Percentiles rank a stretch among this genome's conserved stretches.
These are phyloP conservation scores for Avahi laniger DNA, from an alignment of 2,797 vertebrate genomes.

Conservation along the genomic window DNA sequence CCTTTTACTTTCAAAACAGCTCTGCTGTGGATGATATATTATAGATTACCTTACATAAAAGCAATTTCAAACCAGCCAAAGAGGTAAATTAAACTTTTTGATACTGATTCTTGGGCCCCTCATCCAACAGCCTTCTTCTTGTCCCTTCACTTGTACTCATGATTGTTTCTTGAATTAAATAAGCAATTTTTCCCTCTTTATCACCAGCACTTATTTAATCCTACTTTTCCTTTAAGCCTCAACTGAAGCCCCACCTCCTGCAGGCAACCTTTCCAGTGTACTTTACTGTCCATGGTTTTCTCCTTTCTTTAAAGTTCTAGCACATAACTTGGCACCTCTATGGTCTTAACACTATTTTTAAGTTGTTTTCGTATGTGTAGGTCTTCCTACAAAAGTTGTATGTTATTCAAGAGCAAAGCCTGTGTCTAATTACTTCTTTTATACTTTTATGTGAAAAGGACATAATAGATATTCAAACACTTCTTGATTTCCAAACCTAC, in stretches of 20 bases:
- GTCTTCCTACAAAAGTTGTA: not conserved
- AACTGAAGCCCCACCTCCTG: not conserved
- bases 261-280: not conserved
- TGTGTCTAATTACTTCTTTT: conserved; percentile 8
- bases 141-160: not conserved
- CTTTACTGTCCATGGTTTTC: not conserved
- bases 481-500: conserved; percentile 23
- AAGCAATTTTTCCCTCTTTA: not conserved
- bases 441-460: not conserved
- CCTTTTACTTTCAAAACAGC: not conserved
- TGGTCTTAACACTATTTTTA: conserved; percentile 1
- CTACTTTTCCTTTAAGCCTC: not conserved
- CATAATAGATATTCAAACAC: not conserved
- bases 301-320: conserved; percentile 10
- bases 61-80: conserved; percentile 35
- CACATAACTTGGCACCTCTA: not conserved
- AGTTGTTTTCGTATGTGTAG: not conserved
- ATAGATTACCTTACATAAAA: not conserved
- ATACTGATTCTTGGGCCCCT: not conserved
- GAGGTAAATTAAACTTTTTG: not conserved
- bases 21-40: not conserved
- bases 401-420: not conserved
- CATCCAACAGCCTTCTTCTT: not conserved
- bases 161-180: not conserved
- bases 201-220: not conserved